Conservation (phyloP, 2,113 vertebrate species). For the Solea solea region DNA sequence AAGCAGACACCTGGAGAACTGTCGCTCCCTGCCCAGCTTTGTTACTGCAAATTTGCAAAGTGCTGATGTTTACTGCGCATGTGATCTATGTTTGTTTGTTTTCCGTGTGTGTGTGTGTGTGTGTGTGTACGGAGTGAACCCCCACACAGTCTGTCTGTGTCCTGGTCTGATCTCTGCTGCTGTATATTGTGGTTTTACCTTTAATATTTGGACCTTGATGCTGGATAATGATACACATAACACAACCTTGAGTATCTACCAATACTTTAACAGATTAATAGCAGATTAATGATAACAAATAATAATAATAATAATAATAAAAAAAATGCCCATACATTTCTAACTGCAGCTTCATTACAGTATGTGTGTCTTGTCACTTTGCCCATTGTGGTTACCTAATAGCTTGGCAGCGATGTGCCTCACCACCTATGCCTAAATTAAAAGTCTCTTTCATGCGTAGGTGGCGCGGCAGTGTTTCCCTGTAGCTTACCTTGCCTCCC, state of each 20-base stretch:
- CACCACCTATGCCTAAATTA: constrained; percentile 76
- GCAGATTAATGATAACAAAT: too few species aligned
- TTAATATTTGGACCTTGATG: too few species aligned
- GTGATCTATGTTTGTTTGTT: constrained; percentile 2
- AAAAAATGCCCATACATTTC: too few species aligned
- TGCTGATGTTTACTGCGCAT: constrained; percentile 44
- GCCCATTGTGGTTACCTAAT: constrained; percentile 67
- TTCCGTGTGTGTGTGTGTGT: constrained; percentile 9
- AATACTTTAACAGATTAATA: too few species aligned
- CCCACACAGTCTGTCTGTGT: background rate
- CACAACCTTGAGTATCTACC: too few species aligned
- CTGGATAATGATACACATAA: too few species aligned
- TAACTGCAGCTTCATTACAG: constrained; percentile 10
- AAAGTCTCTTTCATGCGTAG: constrained; percentile 79
- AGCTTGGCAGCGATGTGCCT: constrained; percentile 58
- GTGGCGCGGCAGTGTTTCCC: constrained; percentile 64
- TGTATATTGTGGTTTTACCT: too few species aligned
- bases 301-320: too few species aligned
- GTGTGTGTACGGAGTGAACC: constrained; percentile 6
- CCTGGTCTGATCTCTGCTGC: background rate
- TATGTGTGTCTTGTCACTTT: constrained; percentile 55
- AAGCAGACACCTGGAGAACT: constrained; percentile 91
- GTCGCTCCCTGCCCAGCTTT: constrained; percentile 87
- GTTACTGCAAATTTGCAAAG: constrained; percentile 69
- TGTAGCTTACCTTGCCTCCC: constrained; percentile 57